phyloP scores from a whole-genome alignment of 2,888 invertebrate species.

The Alviniconcha strummeri region DNA sequence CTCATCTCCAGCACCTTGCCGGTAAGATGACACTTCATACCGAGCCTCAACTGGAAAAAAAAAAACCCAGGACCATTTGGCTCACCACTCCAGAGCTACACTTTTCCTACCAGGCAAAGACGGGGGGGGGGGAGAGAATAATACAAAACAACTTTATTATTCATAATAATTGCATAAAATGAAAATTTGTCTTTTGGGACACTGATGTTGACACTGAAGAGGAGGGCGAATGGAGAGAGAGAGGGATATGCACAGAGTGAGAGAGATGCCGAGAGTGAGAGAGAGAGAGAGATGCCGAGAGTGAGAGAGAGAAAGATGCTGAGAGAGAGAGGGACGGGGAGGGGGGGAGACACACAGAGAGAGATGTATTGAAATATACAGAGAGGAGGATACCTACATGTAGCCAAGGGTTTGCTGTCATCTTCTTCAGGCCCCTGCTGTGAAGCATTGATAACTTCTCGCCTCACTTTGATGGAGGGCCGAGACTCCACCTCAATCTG shows the following conservation, averaged over 20 bases:
- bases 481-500: conserved; percentile 24
- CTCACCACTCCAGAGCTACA: too few species aligned
- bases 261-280: background rate
- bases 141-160: too few species aligned
- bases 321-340: background rate
- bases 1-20: background rate
- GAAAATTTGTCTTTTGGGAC: background rate
- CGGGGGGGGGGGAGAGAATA: too few species aligned
- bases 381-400: conserved; percentile 2
- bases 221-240: background rate
- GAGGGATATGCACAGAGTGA: background rate
- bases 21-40: background rate
- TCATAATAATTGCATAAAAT: too few species aligned
- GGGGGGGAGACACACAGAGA: background rate
- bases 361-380: background rate
- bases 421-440: background rate
- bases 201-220: background rate
- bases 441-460: background rate
- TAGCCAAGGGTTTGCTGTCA: conserved; percentile 6
- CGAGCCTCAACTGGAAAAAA: background rate
- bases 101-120: too few species aligned
- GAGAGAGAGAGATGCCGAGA: background rate
- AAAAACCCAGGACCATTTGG: background rate
- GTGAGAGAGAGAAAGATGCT: background rate
- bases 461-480: conserved; percentile 14